Conservation (phyloP, 2,113 vertebrate species). For the Syngnathus floridae region DNA sequence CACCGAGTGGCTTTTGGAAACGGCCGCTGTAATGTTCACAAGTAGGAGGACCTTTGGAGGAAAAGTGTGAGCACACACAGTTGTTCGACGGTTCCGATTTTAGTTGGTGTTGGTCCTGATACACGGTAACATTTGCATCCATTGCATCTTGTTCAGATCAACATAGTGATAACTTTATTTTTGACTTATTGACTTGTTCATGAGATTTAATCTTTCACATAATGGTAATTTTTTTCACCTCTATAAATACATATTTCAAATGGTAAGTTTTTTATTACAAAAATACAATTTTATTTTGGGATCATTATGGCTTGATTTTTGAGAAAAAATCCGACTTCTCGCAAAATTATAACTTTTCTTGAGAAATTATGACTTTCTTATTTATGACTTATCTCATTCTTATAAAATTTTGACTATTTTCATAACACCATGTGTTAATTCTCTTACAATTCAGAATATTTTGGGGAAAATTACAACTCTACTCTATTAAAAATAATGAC, state of each 20-base stretch:
- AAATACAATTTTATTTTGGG: not conserved
- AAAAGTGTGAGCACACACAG: constrained; percentile 44
- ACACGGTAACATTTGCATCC: not conserved
- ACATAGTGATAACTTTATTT: not conserved
- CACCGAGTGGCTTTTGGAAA: constrained; percentile 90
- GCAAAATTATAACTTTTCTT: not conserved
- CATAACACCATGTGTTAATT: too few relatives aligned
- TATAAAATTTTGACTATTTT: not conserved
- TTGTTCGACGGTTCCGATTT: too few relatives aligned
- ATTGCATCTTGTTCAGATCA: not conserved
- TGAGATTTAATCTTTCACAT: not conserved
- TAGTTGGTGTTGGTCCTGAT: not conserved
- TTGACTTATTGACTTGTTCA: not conserved
- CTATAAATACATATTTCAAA: too few relatives aligned
- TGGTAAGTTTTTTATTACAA: not conserved
- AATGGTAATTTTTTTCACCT: too few relatives aligned
- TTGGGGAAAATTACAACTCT: too few relatives aligned
- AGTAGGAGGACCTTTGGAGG: constrained; percentile 69
- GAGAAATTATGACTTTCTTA: too few relatives aligned
- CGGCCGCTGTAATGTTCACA: constrained; percentile 87
- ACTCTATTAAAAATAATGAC: too few relatives aligned
- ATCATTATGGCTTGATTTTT: not conserved
- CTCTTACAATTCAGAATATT: too few relatives aligned
- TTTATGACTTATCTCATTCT: not conserved
- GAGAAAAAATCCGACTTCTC: not conserved